Evolutionary conservation across 1,140 invertebrate genomes (phyloP).

Genomic region (Pollicipes pollicipes): DNA sequence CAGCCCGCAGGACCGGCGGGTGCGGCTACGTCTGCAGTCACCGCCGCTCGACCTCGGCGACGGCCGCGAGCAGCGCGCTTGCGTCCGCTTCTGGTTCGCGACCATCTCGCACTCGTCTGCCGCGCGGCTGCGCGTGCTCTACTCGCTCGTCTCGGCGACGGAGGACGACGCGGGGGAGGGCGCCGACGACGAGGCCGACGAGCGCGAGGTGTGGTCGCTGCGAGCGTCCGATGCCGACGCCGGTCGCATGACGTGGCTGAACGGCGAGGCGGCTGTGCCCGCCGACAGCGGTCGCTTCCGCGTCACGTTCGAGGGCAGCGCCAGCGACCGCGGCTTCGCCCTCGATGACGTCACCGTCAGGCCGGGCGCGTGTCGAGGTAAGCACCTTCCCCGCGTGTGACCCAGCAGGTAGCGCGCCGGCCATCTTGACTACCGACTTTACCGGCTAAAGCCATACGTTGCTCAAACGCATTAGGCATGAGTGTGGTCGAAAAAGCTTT

Average conservation of each 20-base stretch:
- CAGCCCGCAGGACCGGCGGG: slow-evolving; percentile 28
- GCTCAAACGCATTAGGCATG: too few species aligned
- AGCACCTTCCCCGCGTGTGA: too few species aligned
- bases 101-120: slow-evolving; percentile 40
- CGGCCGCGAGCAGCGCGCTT: slow-evolving; percentile 28
- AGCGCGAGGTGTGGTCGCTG: slow-evolving; percentile 34
- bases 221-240: slow-evolving; percentile 40
- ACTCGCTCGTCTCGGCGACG: slow-evolving; percentile 27
- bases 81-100: slow-evolving; percentile 45
- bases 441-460: too few species aligned
- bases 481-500: too few species aligned
- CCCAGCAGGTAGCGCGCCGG: too few species aligned
- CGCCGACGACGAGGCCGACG: slow-evolving; percentile 19
- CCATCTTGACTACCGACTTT: too few species aligned
- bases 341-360: slow-evolving; percentile 44
- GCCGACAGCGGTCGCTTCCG: slow-evolving; percentile 31
- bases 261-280: slow-evolving; percentile 39
- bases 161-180: slow-evolving; percentile 17
- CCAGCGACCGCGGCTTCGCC: slow-evolving; percentile 46
- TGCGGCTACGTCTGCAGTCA: slow-evolving; percentile 30
- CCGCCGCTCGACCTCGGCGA: slow-evolving; percentile 28
- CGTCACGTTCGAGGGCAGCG: slow-evolving; percentile 41
- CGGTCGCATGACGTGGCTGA: slow-evolving; percentile 38
- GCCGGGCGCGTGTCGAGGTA: slow-evolving; percentile 31
- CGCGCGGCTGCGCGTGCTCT: slow-evolving; percentile 33